These are phyloP conservation scores for crab-eating macaque (Macaca fascicularis) DNA, from an alignment of 2,113 vertebrate genomes.

Conservation along the genomic window T2T-MFA8v1.1 NC_088385.1:31067501-31068000, in stretches of 20 bases:
- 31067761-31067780: not conserved
- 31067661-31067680: too few species aligned
- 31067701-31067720: too few species aligned
- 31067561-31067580: too few species aligned
- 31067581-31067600: too few species aligned
- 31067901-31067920: conserved; percentile 62
- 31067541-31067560: too few species aligned
- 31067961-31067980: conserved; percentile 57
- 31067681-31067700: too few species aligned
- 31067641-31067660: too few species aligned
- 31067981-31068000: conserved; percentile 62
- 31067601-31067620: too few species aligned
- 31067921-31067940: conserved; percentile 65
- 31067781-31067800: not conserved
- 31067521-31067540: too few species aligned
- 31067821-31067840: not conserved
- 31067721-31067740: too few species aligned
- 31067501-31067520: too few species aligned
- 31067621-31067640: too few species aligned
- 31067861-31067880: not conserved
- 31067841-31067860: not conserved
- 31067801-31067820: not conserved
- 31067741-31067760: not conserved
- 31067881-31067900: conserved; percentile 31
- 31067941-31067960: conserved; percentile 69